Evolutionary conservation across 1,140 invertebrate genomes (phyloP).

Genomic region (Zaprionus nigranus): DNA sequence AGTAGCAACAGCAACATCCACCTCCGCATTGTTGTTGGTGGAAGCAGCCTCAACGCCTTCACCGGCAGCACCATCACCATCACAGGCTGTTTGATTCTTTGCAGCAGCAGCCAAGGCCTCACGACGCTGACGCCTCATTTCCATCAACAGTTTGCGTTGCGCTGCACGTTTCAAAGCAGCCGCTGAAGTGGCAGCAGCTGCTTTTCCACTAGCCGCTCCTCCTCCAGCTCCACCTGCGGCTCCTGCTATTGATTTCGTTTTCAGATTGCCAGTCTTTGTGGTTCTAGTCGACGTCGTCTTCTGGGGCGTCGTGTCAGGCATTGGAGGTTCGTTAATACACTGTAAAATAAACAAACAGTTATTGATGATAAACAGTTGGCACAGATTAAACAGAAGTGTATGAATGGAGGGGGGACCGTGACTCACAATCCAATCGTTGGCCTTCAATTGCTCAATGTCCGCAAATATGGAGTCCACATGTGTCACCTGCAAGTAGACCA

Average conservation of each 20-base stretch:
- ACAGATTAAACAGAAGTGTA: background rate
- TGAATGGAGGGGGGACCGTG: background rate
- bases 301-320: constrained; percentile 4
- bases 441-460: constrained; percentile 89
- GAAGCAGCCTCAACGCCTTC: constrained; percentile 84
- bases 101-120: constrained; percentile 86
- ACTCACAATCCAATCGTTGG: constrained; percentile 88
- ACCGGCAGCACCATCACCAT: constrained; percentile 17
- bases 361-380: constrained; percentile 9
- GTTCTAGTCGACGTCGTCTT: constrained; percentile 42
- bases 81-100: constrained; percentile 57
- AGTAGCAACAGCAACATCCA: constrained; percentile 70
- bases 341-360: constrained; percentile 15
- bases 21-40: background rate
- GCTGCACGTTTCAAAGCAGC: constrained; percentile 89
- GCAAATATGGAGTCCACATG: constrained; percentile 91
- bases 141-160: constrained; percentile 91
- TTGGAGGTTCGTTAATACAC: constrained; percentile 27
- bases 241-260: constrained; percentile 48
- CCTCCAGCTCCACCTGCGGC: constrained; percentile 10
- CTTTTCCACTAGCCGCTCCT: constrained; percentile 33
- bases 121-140: constrained; percentile 88
- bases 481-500: constrained; percentile 95
- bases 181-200: constrained; percentile 81
- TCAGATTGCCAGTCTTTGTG: constrained; percentile 48